Base-by-base conservation (phyloP, 2,797 vertebrate genomes). In the Hylomyscus alleni region DNA sequence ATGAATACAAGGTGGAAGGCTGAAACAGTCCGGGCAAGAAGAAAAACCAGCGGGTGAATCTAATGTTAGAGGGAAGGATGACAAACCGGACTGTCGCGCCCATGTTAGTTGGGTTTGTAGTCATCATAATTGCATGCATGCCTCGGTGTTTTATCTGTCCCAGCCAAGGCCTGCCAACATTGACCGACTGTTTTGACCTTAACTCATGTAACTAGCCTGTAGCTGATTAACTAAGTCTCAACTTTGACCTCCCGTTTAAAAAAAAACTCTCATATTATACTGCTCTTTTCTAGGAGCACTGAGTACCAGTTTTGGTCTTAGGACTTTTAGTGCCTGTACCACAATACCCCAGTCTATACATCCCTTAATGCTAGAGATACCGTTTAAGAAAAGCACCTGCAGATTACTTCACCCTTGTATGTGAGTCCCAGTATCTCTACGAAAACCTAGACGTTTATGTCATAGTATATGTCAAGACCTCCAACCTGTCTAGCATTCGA, bases 171-270 rank as follows among this genome's bases (percentile, higher is more conserved):
- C 67, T 58, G 31, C 60, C 77, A 81, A 56, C 6, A 47, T 17
- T 24, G 9, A 50, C n/a, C 26, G 73, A 76, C 50, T 76, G 26
- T 17, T 17, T 89, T 29, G 34, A 34, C 75, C 56, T 87, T 82
- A 52, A 72, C 37, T 75, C 19, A 67, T 34, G 37, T 67, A 73
- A 88, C 54, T 73, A 26, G 40, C 56, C 81, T 86, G 13, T 89
- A 58, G 95, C 75, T 85, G 50, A 93, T 81, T 75, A 85, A 72
- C 87, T 50, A 56, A 34, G 50, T 31, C 17, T 91, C 52, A 91
- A 65, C 93, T 89, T 76, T 82, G 50, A 75, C 75, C 58, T 83
- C 17, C 20, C 78, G 81, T 62, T 69, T 4, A 37, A 34, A 93
- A 85, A 93, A 37, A 60, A 81, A 14, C 19, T 50, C 8, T 93